These are phyloP conservation scores for Fulmarus glacialis DNA, from an alignment of 2,113 vertebrate genomes.

Conservation along the genomic window DNA sequence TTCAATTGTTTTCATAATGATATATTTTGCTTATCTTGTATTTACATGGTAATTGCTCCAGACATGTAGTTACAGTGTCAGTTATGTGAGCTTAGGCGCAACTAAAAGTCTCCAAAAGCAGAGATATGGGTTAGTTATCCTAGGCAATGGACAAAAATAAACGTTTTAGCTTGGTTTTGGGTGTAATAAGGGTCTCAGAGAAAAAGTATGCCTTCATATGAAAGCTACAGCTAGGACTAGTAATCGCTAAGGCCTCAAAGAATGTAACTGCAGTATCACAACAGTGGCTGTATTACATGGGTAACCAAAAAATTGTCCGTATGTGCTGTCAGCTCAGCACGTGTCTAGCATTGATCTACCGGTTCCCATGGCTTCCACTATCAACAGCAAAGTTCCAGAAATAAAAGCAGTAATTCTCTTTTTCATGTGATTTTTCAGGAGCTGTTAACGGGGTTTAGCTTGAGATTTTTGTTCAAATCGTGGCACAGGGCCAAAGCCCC, in stretches of 20 bases:
- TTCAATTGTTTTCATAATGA: background rate
- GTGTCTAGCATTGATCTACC: background rate
- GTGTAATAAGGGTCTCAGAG: background rate
- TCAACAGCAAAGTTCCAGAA: background rate
- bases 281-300: background rate
- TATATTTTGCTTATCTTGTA: background rate
- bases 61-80: background rate
- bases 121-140: background rate
- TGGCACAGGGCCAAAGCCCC: accelerated
- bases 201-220: background rate
- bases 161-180: background rate
- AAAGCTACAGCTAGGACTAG: background rate
- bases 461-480: background rate
- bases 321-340: background rate
- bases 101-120: background rate
- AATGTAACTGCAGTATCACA: background rate
- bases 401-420: background rate
- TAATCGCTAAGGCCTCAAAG: background rate
- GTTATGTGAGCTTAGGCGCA: background rate
- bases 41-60: background rate
- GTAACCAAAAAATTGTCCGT: background rate
- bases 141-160: background rate
- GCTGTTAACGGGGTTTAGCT: background rate
- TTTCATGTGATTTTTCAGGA: background rate
- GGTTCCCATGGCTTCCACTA: background rate